A percentile compares a stretch with the other conserved stretches of the same genome.
Conservation (phyloP, 2,888 invertebrate species). For the Adelognathus sp. region DNA sequence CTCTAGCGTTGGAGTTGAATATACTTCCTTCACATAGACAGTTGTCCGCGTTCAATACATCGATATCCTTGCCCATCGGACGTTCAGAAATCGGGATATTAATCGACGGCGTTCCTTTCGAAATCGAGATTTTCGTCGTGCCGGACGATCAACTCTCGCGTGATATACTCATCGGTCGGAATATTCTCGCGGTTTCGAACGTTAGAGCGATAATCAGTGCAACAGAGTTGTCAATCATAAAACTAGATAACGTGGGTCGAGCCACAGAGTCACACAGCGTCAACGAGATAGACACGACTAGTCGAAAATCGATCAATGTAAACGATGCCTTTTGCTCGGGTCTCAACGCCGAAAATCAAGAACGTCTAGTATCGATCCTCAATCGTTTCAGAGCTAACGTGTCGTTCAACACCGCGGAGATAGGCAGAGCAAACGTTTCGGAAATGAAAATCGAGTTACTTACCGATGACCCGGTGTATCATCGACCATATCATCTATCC, state of each 20-base stretch:
- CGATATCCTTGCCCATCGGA: slow-evolving; percentile 2
- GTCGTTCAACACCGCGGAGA: background rate
- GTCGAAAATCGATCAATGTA: background rate
- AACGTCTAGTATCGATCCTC: background rate
- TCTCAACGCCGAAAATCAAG: background rate
- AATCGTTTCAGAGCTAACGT: background rate
- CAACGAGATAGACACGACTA: background rate
- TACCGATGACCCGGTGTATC: slow-evolving; percentile 50
- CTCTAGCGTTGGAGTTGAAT: background rate
- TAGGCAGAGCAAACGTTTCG: slow-evolving; percentile 15
- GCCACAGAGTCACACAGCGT: background rate
- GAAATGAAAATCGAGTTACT: slow-evolving; percentile 60
- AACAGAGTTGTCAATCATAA: background rate
- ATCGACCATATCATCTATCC: slow-evolving; percentile 59
- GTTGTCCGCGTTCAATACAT: slow-evolving; percentile 11
- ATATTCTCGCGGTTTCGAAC: slow-evolving; percentile 1
- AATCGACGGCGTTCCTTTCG: slow-evolving; percentile 25
- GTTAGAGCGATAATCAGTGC: background rate
- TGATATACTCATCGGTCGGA: slow-evolving; percentile 17
- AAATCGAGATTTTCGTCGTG: slow-evolving; percentile 1
- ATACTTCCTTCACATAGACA: background rate
- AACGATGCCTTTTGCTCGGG: background rate
- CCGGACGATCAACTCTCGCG: slow-evolving; percentile 25
- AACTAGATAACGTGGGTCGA: background rate
- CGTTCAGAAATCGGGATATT: background rate